A percentile compares a stretch with the other conserved stretches of the same genome.
These are phyloP conservation scores for Ceratitis capitata DNA, from an alignment of 1,140 invertebrate species.

Conservation along the genomic window DNA sequence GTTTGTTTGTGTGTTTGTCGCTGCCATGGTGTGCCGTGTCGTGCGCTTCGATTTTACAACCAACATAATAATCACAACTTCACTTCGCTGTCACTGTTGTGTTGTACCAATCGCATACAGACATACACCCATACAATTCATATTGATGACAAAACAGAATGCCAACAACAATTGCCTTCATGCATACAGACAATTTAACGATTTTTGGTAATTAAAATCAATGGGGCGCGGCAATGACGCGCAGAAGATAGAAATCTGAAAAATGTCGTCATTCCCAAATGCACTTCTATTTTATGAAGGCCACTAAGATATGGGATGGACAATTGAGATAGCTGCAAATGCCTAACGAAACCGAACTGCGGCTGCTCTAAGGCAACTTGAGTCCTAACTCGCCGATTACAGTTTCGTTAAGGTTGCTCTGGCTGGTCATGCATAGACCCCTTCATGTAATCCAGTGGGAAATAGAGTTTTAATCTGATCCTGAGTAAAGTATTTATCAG, in stretches of 20 bases:
- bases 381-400: too few relatives aligned
- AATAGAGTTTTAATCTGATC: too few relatives aligned
- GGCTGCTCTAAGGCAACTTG: too few relatives aligned
- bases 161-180: not conserved
- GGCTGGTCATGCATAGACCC: too few relatives aligned
- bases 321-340: too few relatives aligned
- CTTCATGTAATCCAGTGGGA: too few relatives aligned
- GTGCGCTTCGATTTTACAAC: not conserved
- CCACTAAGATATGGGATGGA: not conserved
- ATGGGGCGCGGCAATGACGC: not conserved
- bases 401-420: too few relatives aligned
- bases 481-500: too few relatives aligned
- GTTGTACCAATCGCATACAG: not conserved
- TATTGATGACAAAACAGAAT: not conserved
- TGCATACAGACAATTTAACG: not conserved
- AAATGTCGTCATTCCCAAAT: not conserved
- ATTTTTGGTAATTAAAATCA: constrained; percentile 35
- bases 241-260: not conserved
- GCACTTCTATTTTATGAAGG: not conserved
- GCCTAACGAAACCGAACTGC: too few relatives aligned
- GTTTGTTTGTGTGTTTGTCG: not conserved
- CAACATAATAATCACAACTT: constrained; percentile 1
- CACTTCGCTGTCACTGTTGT: too few relatives aligned
- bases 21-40: too few relatives aligned
- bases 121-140: too few relatives aligned